These are phyloP conservation scores for Gymnopithys bicolor DNA, from an alignment of 2,797 vertebrate species.

Conservation along the genomic window DNA sequence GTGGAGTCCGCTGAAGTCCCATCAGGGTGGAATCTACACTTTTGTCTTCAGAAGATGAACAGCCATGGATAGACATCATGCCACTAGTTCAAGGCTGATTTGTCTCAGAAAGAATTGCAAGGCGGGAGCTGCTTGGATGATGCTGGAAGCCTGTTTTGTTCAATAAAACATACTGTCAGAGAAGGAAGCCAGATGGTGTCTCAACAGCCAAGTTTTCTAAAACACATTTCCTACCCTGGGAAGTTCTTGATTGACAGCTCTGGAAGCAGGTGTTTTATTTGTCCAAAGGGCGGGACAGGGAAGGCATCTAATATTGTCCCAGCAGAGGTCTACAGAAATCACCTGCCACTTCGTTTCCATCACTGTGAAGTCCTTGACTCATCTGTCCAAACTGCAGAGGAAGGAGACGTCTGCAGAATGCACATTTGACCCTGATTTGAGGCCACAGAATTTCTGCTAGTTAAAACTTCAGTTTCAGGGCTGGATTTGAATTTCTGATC, in stretches of 20 bases:
- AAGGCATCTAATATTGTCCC: background rate
- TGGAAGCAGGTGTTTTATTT: constrained; percentile 10
- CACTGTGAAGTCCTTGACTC: background rate
- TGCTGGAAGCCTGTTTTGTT: background rate
- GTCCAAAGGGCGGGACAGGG: background rate
- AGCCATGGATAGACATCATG: background rate
- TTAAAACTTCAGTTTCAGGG: background rate
- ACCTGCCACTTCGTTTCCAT: background rate
- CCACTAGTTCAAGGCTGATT: constrained; percentile 3
- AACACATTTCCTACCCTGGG: constrained; percentile 58
- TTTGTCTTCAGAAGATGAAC: background rate
- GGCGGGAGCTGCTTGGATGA: constrained; percentile 6
- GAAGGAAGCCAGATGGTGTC: constrained; percentile 69
- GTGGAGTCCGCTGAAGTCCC: background rate
- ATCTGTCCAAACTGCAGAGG: background rate
- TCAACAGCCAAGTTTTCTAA: constrained; percentile 57
- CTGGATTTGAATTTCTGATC: background rate
- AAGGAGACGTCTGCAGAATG: background rate
- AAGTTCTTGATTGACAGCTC: constrained; percentile 46
- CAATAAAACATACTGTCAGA: constrained; percentile 30
- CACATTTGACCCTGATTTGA: background rate
- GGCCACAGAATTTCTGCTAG: background rate
- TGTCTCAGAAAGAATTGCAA: background rate
- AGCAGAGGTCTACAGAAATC: background rate
- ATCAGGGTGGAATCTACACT: constrained; percentile 12